Percentiles rank a stretch among this genome's conserved stretches.
Conservation (phyloP, 2,113 vertebrate species). For the Pelvicachromis taeniatus region DNA sequence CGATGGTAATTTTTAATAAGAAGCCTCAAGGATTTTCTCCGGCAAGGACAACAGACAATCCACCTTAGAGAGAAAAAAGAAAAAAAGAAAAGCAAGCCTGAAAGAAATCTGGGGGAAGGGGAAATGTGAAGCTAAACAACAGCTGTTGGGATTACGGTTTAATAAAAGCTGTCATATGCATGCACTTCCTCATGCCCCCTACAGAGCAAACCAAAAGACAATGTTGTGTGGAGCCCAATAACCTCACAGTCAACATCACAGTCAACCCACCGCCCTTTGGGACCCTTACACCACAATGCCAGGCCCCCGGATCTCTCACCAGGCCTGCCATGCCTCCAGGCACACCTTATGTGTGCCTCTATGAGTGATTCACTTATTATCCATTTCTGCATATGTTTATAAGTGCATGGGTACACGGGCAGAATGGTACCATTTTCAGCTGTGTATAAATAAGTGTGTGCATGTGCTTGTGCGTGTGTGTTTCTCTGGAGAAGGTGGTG, state of each 20-base stretch:
- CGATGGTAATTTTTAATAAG: conserved; percentile 29
- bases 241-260: conserved; percentile 47
- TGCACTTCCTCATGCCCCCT: conserved; percentile 48
- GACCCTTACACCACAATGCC: conserved; percentile 44
- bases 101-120: conserved; percentile 8
- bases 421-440: not conserved
- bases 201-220: conserved; percentile 55
- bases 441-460: not conserved
- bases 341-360: conserved; percentile 31
- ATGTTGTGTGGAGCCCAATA: conserved; percentile 45
- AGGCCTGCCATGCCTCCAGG: conserved; percentile 52
- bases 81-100: not conserved
- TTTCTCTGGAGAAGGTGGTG: conserved; percentile 8
- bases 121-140: conserved; percentile 45
- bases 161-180: conserved; percentile 57
- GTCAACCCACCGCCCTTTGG: conserved; percentile 24
- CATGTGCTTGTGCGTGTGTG: not conserved
- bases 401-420: not conserved
- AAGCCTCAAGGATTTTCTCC: conserved; percentile 32
- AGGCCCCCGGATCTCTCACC: conserved; percentile 46
- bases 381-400: conserved; percentile 44
- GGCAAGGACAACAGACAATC: conserved; percentile 2
- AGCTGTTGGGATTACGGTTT: conserved; percentile 75
- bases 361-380: conserved; percentile 32
- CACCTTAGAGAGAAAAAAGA: conserved; percentile 6